These are phyloP conservation scores for Atherinosoma microstoma DNA, from an alignment of 2,797 vertebrate genomes.

Conservation along the genomic window DNA sequence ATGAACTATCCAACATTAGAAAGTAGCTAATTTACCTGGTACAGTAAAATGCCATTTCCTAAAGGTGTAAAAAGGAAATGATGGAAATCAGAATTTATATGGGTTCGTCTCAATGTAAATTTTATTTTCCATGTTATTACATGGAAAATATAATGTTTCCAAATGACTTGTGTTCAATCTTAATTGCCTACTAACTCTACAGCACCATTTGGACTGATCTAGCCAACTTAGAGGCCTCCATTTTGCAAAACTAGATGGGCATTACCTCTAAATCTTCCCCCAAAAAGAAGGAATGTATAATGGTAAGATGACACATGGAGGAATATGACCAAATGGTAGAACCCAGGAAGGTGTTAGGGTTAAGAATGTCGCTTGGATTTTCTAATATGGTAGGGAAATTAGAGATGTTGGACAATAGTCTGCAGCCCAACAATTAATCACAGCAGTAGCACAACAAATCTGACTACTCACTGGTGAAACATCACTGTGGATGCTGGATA, in stretches of 20 bases:
- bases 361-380: not conserved
- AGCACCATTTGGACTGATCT: not conserved
- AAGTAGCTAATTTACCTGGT: not conserved
- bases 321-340: too few species aligned
- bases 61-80: rapidly evolving
- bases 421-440: not conserved
- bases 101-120: not conserved
- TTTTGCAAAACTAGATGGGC: not conserved
- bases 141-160: not conserved
- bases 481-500: not conserved
- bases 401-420: not conserved
- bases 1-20: not conserved
- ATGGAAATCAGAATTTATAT: too few species aligned
- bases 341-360: too few species aligned
- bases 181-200: not conserved
- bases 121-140: too few species aligned
- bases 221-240: not conserved
- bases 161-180: not conserved
- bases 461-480: not conserved
- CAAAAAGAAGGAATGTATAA: not conserved
- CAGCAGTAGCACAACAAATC: not conserved
- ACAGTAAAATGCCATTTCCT: not conserved
- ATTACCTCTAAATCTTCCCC: not conserved
- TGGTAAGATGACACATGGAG: too few species aligned
- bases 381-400: not conserved